Conservation (phyloP, 2,113 vertebrate species). For the Protobothrops flavoviridis region DNA sequence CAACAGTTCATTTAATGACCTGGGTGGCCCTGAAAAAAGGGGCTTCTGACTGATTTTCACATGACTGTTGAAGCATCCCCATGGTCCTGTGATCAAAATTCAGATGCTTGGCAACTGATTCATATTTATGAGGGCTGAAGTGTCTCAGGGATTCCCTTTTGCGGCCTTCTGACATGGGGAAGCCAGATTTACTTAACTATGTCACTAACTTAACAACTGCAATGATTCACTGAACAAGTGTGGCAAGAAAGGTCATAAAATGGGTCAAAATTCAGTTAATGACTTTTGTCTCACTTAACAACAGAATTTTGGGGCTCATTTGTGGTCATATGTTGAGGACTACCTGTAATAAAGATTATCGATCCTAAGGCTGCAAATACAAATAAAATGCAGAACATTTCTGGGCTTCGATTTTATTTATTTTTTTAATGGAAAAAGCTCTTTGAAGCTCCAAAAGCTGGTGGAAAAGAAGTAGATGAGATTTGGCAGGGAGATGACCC, state of each 20-base stretch:
- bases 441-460: not conserved
- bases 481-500: not conserved
- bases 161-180: not conserved
- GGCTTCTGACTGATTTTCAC: not conserved
- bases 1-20: not conserved
- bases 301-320: too few relatives aligned
- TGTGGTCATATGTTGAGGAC: too few relatives aligned
- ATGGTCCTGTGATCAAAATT: not conserved
- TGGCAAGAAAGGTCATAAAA: too few relatives aligned
- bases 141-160: not conserved
- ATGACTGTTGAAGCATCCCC: not conserved
- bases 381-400: not conserved
- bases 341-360: not conserved
- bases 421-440: not conserved
- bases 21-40: not conserved
- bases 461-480: not conserved
- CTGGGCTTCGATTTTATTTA: not conserved
- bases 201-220: not conserved
- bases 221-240: not conserved
- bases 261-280: too few relatives aligned
- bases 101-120: not conserved
- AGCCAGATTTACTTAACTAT: not conserved
- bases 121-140: not conserved
- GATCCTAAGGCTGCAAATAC: not conserved
- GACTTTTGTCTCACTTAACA: too few relatives aligned